Conservation (phyloP, 2,113 vertebrate genomes). For the Sialia sialis region DNA sequence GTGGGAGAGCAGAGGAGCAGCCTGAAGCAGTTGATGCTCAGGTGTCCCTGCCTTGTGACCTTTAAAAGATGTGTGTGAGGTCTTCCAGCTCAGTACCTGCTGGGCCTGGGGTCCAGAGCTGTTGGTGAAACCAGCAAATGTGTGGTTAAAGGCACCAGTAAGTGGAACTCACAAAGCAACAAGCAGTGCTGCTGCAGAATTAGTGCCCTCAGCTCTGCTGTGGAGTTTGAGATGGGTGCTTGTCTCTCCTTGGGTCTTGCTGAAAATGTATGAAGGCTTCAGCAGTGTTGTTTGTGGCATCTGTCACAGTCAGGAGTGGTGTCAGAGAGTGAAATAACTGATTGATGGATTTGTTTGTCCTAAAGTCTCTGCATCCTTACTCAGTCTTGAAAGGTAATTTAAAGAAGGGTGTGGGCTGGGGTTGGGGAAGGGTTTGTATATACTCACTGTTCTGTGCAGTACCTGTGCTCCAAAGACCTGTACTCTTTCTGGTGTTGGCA, state of each 20-base stretch:
- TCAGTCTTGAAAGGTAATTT: not conserved
- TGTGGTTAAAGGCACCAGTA: not conserved
- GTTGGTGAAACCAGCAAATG: not conserved
- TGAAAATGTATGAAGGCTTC: accelerated
- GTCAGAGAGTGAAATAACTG: not conserved
- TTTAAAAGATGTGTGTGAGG: not conserved
- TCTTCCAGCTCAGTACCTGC: not conserved
- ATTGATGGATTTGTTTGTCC: not conserved
- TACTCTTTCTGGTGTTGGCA: not conserved
- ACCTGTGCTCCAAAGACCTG: not conserved
- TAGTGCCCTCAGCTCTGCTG: not conserved
- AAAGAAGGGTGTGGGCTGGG: not conserved
- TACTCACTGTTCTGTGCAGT: not conserved
- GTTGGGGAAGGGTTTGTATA: not conserved
- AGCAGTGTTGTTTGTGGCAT: not conserved
- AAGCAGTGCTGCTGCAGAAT: not conserved
- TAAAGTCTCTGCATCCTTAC: not conserved
- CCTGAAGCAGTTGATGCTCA: not conserved
- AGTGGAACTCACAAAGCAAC: not conserved
- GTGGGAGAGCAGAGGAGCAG: not conserved
- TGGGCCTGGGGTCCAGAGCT: not conserved
- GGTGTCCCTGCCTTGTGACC: not conserved
- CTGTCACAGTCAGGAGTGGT: not conserved
- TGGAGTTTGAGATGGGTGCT: not conserved
- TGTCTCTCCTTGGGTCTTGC: not conserved